phyloP scores from a whole-genome alignment of 2,888 invertebrate species.

The Drosophila mercatorum region DNA sequence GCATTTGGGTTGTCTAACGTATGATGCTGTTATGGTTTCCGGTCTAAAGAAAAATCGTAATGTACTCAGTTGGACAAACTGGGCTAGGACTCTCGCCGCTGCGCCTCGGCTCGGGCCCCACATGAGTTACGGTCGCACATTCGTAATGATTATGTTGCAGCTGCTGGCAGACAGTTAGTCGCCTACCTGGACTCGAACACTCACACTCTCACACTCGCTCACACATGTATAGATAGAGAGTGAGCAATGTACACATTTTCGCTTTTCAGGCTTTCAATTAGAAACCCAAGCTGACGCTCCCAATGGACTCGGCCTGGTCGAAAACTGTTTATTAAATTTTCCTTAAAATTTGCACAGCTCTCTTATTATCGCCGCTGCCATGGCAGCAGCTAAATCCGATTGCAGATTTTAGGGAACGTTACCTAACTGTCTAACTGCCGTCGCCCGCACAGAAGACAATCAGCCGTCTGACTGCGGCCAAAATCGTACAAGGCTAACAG shows the following conservation, averaged over 20 bases:
- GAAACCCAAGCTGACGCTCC: conserved; percentile 3
- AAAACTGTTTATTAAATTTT: conserved; percentile 46
- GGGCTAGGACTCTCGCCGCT: conserved; percentile 12
- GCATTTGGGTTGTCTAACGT: conserved; percentile 21
- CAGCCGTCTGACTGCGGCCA: conserved; percentile 30
- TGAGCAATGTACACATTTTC: conserved; percentile 14
- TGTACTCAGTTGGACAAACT: conserved; percentile 33
- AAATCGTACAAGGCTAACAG: conserved; percentile 22
- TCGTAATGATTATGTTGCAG: conserved; percentile 70
- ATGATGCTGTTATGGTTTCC: conserved; percentile 45
- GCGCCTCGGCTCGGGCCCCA: conserved; percentile 10
- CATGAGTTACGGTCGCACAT: conserved; percentile 60
- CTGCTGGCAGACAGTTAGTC: conserved; percentile 27
- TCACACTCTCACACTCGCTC: neutral
- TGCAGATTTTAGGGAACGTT: conserved; percentile 1
- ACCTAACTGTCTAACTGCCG: neutral
- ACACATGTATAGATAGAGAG: neutral
- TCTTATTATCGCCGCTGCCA: conserved; percentile 19
- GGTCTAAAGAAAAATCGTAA: conserved; percentile 42
- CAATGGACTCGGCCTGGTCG: conserved; percentile 3
- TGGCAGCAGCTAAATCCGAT: conserved; percentile 17
- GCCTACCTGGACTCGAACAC: conserved; percentile 6
- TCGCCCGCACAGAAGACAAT: conserved; percentile 17
- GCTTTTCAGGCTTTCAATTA: conserved; percentile 27
- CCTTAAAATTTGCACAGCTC: conserved; percentile 34